These are phyloP conservation scores for Ormia ochracea DNA, from an alignment of 2,888 invertebrate genomes.

Conservation along the genomic window DNA sequence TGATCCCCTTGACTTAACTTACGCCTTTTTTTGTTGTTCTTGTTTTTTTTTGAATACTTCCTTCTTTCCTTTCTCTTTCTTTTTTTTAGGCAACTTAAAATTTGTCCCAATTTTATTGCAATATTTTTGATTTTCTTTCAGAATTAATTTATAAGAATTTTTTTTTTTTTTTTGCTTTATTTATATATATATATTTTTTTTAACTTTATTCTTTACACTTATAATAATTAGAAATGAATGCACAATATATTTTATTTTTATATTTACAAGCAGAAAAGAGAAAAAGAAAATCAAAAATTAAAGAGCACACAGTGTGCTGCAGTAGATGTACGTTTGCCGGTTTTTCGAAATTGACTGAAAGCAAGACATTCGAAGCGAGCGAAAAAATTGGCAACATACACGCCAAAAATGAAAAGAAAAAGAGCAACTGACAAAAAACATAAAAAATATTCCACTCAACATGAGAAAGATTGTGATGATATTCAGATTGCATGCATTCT, in stretches of 20 bases:
- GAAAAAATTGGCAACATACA: slow-evolving; percentile 66
- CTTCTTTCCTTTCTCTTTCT: too few relatives aligned
- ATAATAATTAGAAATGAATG: background rate
- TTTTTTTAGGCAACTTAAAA: too few relatives aligned
- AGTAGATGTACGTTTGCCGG: slow-evolving; percentile 57
- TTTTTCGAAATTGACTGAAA: slow-evolving; percentile 64
- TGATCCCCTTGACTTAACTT: too few relatives aligned
- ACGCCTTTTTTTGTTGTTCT: too few relatives aligned
- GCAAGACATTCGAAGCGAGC: slow-evolving; percentile 32
- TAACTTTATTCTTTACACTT: background rate
- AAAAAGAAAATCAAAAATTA: background rate
- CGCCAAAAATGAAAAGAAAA: background rate
- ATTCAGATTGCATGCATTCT: background rate
- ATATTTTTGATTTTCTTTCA: too few relatives aligned
- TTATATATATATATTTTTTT: too few relatives aligned
- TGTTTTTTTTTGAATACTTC: too few relatives aligned
- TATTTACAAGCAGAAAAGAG: background rate
- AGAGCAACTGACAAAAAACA: background rate
- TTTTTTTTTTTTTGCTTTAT: too few relatives aligned
- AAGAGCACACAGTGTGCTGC: slow-evolving; percentile 7
- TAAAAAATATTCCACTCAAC: slow-evolving; percentile 6
- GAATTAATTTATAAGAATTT: too few relatives aligned
- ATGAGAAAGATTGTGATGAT: slow-evolving; percentile 9
- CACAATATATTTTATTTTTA: background rate
- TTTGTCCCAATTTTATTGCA: too few relatives aligned